These are phyloP conservation scores for Chelonoidis abingdonii DNA, from an alignment of 2,113 vertebrate genomes.

Conservation along the genomic window DNA sequence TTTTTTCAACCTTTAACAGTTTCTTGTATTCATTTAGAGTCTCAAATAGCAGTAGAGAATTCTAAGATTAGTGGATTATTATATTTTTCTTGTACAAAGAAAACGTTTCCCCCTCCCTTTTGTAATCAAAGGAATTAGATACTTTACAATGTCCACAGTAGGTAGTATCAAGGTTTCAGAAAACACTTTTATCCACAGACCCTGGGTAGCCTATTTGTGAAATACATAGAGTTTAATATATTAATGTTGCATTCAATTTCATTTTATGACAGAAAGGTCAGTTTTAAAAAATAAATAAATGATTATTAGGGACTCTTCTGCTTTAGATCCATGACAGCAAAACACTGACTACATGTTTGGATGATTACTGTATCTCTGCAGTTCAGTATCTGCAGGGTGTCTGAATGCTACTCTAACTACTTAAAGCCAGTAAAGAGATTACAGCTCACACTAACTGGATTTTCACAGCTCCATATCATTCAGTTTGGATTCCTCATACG, in stretches of 20 bases:
- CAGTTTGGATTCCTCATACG: conserved; percentile 88
- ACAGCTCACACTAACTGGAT: conserved; percentile 99
- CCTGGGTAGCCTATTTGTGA: not conserved
- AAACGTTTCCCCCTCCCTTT: not conserved
- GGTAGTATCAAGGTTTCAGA: conserved; percentile 23
- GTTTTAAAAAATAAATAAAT: conserved; percentile 3
- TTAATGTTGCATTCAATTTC: not conserved
- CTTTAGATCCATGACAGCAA: conserved; percentile 41
- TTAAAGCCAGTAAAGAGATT: conserved; percentile 99
- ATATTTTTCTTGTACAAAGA: conserved; percentile 17
- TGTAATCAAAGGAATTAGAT: not conserved
- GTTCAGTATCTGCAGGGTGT: conserved; percentile 85
- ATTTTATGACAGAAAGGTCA: not conserved
- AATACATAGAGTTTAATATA: not conserved
- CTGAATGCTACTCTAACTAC: conserved; percentile 89
- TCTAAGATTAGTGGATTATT: not conserved
- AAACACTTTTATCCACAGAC: conserved; percentile 20
- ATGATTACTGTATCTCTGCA: conserved; percentile 85
- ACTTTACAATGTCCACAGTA: not conserved
- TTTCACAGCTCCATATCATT: conserved; percentile 96
- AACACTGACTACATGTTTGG: conserved; percentile 65
- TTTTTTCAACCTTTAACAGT: not conserved
- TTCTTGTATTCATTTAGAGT: not conserved
- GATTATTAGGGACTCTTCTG: conserved; percentile 43
- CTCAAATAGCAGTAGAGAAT: conserved; percentile 18